Evolutionary conservation across 2,113 vertebrate genomes (phyloP).

Genomic region (Pterocles gutturalis): DNA sequence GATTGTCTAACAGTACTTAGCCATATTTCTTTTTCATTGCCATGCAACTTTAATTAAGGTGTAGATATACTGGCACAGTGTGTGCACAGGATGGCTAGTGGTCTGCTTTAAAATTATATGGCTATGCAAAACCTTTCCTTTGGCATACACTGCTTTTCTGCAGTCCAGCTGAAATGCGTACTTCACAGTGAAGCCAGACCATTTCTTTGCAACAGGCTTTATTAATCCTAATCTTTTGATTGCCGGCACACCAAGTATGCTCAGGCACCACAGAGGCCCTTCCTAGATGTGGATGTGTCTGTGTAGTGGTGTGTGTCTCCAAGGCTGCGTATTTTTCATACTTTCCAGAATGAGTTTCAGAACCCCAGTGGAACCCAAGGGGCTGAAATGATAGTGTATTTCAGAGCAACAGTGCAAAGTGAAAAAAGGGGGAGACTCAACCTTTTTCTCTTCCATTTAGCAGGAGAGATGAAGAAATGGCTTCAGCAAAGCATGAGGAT

Average conservation of each 20-base stretch:
- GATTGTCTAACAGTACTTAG: not conserved
- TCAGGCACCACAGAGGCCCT: not conserved
- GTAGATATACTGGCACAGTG: not conserved
- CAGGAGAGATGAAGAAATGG: constrained; percentile 7
- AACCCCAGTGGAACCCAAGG: not conserved
- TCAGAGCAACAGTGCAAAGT: not conserved
- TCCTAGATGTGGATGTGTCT: not conserved
- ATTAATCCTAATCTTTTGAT: not conserved
- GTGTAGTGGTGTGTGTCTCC: not conserved
- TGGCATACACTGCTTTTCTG: not conserved
- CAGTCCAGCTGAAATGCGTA: fast-evolving
- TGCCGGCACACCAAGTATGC: not conserved
- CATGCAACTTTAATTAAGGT: not conserved
- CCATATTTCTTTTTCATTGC: not conserved
- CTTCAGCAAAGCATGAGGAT: not conserved
- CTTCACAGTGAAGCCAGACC: not conserved
- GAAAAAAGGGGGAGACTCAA: not conserved
- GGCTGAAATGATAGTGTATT: not conserved
- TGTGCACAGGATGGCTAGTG: not conserved
- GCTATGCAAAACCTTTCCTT: not conserved
- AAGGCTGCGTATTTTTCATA: not conserved
- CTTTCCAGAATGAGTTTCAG: not conserved
- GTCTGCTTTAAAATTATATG: not conserved
- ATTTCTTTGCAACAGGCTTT: not conserved
- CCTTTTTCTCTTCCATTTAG: constrained; percentile 2